Base-by-base conservation (phyloP, 2,888 invertebrate genomes). In the Dynastes hyllus region DNA sequence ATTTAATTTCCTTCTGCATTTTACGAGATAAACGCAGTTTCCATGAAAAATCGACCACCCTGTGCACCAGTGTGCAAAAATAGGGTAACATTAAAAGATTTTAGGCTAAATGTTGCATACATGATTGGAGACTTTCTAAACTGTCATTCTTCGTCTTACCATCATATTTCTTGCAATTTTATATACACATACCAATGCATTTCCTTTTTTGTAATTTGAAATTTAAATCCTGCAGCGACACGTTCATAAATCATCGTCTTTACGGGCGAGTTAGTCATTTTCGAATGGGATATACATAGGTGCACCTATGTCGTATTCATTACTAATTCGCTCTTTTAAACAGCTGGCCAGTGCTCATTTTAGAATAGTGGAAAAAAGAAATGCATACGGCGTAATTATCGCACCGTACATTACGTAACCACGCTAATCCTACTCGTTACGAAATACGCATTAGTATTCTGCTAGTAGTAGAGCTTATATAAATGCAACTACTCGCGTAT, bases 401-500 rank as follows among this genome's bases (percentile, higher is more conserved):
- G n/a, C 53, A 53, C 53, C 53, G 5, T 29, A 58, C 13, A 32
- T 63, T 63, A 63, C 63, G 27, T 13, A 63, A 27, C 27, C 32
- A 6, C 61, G 22, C 22, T 61, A 61, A 61, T 61, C 27, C 61
- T 27, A 16, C 5, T n/a, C 29, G 13, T 63, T 63, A 29, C 63
- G 63, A 63, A 63, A 63, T 63, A 11, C 63, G 29, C 8, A 63
- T 13, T 63, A 29, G 2, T 32, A 45, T 45, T 45, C 8, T 8
- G 11, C 45, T 45, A 11, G 45, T 45, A 63, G 63, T 29, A 3
- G 13, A 22, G 63, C 27, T 63, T 32, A 63, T 29, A 63, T 63
- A 63, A 63, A 63, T 67, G 40, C 66, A 67, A 51, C 27, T 51
- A 50, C 51, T 69, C 69, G 22, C 50, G 67, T 13, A 22, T 11